phyloP scores from a whole-genome alignment of 1,140 invertebrate genomes.

The Drosophila rhopaloa region DNA sequence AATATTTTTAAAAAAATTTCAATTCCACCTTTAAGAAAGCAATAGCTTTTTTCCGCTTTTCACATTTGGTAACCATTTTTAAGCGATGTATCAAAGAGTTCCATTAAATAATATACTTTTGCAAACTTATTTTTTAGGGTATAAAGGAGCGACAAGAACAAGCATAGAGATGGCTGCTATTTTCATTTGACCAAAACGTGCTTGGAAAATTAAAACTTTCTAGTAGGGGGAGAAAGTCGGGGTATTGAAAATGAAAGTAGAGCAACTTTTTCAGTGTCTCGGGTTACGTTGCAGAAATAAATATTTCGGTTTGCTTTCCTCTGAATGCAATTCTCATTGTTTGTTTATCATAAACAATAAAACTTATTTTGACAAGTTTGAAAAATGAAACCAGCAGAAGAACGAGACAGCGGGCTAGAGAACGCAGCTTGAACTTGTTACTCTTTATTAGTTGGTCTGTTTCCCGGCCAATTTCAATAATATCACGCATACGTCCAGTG shows the following conservation, averaged over 20 bases:
- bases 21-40: too few relatives aligned
- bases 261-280: slow-evolving; percentile 47
- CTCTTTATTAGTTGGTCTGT: slow-evolving; percentile 50
- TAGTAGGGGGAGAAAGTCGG: slow-evolving; percentile 11
- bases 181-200: slow-evolving; percentile 77
- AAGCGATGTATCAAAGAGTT: too few relatives aligned
- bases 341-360: slow-evolving; percentile 79
- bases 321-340: slow-evolving; percentile 52
- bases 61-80: too few relatives aligned
- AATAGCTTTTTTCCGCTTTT: too few relatives aligned
- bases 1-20: neutral
- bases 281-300: slow-evolving; percentile 60
- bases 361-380: slow-evolving; percentile 76
- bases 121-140: neutral
- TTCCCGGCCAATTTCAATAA: slow-evolving; percentile 27
- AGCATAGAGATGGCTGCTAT: slow-evolving; percentile 54
- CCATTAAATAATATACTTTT: neutral
- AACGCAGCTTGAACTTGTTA: slow-evolving; percentile 29
- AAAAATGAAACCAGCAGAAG: slow-evolving; percentile 60
- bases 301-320: slow-evolving; percentile 25
- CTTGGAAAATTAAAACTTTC: slow-evolving; percentile 78
- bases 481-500: neutral
- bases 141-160: slow-evolving; percentile 20
- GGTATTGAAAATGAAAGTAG: slow-evolving; percentile 65
- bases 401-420: slow-evolving; percentile 2